Base-by-base conservation (phyloP, 2,888 invertebrate species). In the Linnaemya tessellans region DNA sequence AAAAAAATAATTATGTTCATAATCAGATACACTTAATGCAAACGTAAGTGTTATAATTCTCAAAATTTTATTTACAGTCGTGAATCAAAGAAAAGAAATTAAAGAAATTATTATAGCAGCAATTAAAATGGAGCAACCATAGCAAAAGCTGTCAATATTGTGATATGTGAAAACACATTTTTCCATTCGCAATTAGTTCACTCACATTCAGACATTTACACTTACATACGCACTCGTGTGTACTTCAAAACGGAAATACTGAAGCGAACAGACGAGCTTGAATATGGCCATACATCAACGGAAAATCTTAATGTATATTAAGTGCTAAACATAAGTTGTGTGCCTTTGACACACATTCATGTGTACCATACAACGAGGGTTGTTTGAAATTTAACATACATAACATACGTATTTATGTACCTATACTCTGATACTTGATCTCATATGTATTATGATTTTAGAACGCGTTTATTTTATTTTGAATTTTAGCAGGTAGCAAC, bases 241-340 rank as follows among this genome's bases (percentile, higher is more conserved):
- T n/a, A 58, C 49, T 51, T 64, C 5, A 38, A 38, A 35, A 49
- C 43, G 20, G 15, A 54, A 38, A 22, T 41, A 8, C 56, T 38
- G 18, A n/a, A 46, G 9, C 13, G 15, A 22, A 70, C 38, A 38
- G 22, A 54, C 20, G 9, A 3, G 22, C 0, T 20, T 15, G 30
- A 11, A 18, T 3, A 49, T 25, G 49, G 25, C 13, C 41, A 67
- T 46, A 64, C 49, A 18, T 41, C 54, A 43, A 77, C 46, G 20
- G n/a, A 54, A 68, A 71, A 75, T 75, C 43, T 80, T 80, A 71
- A 84, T 70, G 74, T 65, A 71, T 60, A 60, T 75, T 79, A 80
- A 79, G 62, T 56, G 77, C 74, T 70, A 70, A 74, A 64, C 56
- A 74, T 15, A 46, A 15, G 1, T 41, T 41, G 5, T 41, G 11